A percentile compares a stretch with the other conserved stretches of the same genome.
Evolutionary conservation across 2,113 vertebrate genomes (phyloP).

Genomic region (Micromys minutus): DNA sequence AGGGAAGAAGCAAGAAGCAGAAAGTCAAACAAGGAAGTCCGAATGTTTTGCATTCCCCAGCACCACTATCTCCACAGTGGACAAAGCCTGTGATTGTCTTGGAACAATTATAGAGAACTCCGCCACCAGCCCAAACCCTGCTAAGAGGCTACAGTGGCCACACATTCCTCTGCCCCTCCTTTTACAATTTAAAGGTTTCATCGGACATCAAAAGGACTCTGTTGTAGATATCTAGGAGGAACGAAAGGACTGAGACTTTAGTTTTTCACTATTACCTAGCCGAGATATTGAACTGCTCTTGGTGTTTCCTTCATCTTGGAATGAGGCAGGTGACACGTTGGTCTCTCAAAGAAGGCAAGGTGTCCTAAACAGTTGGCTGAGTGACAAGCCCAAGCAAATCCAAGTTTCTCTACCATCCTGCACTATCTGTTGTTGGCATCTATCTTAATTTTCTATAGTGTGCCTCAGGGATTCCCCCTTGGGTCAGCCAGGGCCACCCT

Average conservation of each 20-base stretch:
- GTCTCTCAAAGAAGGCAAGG: neutral
- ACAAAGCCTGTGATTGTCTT: constrained; percentile 62
- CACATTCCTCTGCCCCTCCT: rapidly evolving
- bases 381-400: neutral
- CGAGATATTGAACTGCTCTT: neutral
- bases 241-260: rapidly evolving
- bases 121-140: neutral
- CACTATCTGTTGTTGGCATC: neutral
- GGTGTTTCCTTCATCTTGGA: neutral
- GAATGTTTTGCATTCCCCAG: constrained; percentile 71
- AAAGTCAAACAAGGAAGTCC: constrained; percentile 73
- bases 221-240: too few relatives aligned
- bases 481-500: neutral
- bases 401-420: rapidly evolving
- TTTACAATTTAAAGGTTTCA: neutral
- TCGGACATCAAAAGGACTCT: neutral
- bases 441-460: rapidly evolving
- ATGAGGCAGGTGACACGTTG: rapidly evolving
- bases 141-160: rapidly evolving
- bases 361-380: rapidly evolving
- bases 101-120: neutral
- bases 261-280: neutral
- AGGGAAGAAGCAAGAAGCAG: constrained; percentile 57
- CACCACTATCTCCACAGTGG: neutral
- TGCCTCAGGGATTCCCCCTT: rapidly evolving